Evolutionary conservation across 2,797 vertebrate genomes (phyloP), one percentile per base, ranked within the genome.

Genomic region (Anisognathus igniventris): DNA sequence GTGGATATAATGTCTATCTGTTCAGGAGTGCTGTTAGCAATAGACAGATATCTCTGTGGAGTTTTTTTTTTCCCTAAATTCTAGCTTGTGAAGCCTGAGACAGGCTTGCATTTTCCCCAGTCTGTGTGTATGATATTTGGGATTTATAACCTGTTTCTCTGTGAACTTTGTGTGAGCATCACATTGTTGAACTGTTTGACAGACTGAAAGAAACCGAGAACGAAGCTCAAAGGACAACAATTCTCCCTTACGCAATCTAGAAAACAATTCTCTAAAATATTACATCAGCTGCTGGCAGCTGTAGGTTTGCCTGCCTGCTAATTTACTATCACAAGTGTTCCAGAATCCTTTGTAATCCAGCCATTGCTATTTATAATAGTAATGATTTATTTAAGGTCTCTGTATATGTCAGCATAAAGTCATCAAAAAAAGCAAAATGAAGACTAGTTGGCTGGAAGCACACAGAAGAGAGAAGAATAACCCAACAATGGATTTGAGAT

Each of bases 261-360:
- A 93, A 94, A 95, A 96, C 82, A 92, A 94, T 84, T 79, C 85
- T 88, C 71, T 93, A 94, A 93, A 93, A 93, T 93, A 97, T 93
- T 95, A 89, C 89, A 94, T 96, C 91, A 96, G 92, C 84, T 92
- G 73, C 56, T 96, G 95, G 90, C 95, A 96, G 88, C 94, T 85
- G 73, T 83, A 92, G 31, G 75, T 90, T 93, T 94, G 84, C 90
- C 72, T 87, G 92, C 73, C 79, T 92, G 81, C 91, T 94, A 86
- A 91, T 96, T 96, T 94, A 91, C 85, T 85, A 65, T 81, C 30
- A 2, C 90, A 94, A 95, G 42, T 86, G 83, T 95, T 96, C 86
- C 93, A 94, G 86, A 94, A 96, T 67, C 76, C 84, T 95, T 90
- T 95, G 87, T 96, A 94, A 93, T 95, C 72, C 85, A 90, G 57